Evolutionary conservation across 2,797 vertebrate genomes (phyloP).

Genomic region (Galago senegalensis): DNA sequence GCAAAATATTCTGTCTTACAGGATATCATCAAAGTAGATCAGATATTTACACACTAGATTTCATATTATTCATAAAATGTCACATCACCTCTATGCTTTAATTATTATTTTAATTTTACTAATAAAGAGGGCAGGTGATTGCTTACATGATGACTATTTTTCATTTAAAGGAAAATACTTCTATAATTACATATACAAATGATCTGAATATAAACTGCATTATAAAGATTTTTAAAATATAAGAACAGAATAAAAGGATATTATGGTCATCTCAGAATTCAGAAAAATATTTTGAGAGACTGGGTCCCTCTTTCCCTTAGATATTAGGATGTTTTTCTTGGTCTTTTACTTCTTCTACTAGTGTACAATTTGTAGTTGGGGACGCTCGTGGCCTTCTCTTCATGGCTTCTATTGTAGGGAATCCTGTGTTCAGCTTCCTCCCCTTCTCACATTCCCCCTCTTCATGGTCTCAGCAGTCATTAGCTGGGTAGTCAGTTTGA

Average conservation of each 20-base stretch:
- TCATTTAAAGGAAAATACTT: conserved; percentile 29
- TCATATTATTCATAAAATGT: conserved; percentile 79
- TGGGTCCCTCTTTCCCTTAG: neutral
- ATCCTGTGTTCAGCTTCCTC: neutral
- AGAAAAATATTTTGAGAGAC: neutral
- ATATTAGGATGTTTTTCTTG: neutral
- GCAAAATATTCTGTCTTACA: conserved; percentile 82
- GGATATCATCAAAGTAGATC: conserved; percentile 74
- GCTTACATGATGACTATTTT: neutral
- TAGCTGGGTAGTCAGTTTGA: neutral
- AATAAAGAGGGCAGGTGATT: neutral
- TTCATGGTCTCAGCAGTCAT: neutral
- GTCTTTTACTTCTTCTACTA: neutral
- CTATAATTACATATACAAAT: neutral
- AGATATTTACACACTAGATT: conserved; percentile 57
- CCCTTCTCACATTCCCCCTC: neutral
- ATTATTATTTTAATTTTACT: neutral
- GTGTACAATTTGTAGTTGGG: neutral
- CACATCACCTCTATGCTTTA: conserved; percentile 61
- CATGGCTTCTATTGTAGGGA: neutral
- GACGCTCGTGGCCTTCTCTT: neutral
- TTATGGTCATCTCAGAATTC: neutral
- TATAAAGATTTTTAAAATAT: neutral
- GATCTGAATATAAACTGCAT: neutral
- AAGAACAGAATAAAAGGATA: neutral